These are phyloP conservation scores for Lasioglossum zephyrum DNA, from an alignment of 2,888 invertebrate species.

Conservation along the genomic window DNA sequence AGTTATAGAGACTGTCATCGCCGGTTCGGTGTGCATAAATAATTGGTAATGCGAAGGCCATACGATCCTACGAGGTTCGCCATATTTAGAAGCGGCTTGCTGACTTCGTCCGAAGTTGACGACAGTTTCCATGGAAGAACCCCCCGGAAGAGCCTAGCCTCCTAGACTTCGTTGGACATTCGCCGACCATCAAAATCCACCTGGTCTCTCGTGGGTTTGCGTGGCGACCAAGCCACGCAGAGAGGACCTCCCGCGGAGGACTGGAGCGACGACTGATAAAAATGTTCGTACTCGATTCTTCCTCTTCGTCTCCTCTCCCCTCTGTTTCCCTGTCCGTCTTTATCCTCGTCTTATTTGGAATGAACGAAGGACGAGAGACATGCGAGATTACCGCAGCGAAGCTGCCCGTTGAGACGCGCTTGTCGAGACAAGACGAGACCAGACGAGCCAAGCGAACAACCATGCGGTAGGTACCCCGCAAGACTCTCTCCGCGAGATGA, in stretches of 20 bases:
- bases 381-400: constrained; percentile 66
- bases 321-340: constrained; percentile 47
- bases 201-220: constrained; percentile 36
- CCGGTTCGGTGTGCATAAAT: neutral
- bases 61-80: neutral
- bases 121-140: constrained; percentile 2
- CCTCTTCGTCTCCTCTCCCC: constrained; percentile 2
- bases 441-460: constrained; percentile 44
- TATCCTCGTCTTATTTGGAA: constrained; percentile 71
- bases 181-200: constrained; percentile 50
- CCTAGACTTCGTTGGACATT: constrained; percentile 13
- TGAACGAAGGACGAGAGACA: constrained; percentile 68
- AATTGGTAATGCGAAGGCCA: neutral
- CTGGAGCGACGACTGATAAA: constrained; percentile 71
- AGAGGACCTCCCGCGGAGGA: constrained; percentile 71
- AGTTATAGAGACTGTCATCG: constrained; percentile 16
- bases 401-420: constrained; percentile 68
- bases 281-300: constrained; percentile 71
- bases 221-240: constrained; percentile 35
- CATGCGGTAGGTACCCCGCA: constrained; percentile 70
- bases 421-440: constrained; percentile 51
- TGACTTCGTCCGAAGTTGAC: neutral
- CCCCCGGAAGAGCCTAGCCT: constrained; percentile 9
- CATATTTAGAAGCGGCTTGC: neutral
- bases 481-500: constrained; percentile 68